phyloP scores from a whole-genome alignment of 2,797 vertebrate species.

The Oreochromis grahami region DNA sequence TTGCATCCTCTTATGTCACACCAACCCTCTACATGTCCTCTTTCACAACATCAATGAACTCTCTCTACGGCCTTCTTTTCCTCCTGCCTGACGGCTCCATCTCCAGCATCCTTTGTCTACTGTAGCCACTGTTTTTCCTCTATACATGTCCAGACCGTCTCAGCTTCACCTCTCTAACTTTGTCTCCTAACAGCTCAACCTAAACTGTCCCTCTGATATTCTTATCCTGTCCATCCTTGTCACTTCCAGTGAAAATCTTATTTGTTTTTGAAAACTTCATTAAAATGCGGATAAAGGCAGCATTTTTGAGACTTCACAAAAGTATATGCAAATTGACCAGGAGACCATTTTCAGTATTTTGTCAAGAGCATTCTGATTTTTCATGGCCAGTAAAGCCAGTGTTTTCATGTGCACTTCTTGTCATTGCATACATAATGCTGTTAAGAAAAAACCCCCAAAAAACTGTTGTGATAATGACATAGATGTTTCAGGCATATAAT shows the following conservation, averaged over 20 bases:
- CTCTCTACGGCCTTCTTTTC: not conserved
- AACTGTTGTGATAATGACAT: not conserved
- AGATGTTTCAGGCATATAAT: not conserved
- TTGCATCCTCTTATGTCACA: not conserved
- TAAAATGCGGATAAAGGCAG: not conserved
- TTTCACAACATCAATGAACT: not conserved
- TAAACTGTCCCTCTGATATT: not conserved
- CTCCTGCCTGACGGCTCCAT: not conserved
- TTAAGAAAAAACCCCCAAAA: not conserved
- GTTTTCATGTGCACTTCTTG: not conserved
- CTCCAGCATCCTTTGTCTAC: not conserved
- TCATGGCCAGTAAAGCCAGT: not conserved
- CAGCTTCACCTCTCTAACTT: not conserved
- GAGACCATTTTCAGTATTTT: not conserved
- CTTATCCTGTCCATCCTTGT: not conserved
- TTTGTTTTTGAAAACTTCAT: not conserved
- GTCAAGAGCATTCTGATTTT: not conserved
- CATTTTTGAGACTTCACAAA: not conserved
- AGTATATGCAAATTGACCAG: not conserved
- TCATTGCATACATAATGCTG: not conserved
- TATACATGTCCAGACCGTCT: not conserved
- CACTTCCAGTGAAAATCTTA: not conserved
- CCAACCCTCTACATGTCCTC: not conserved
- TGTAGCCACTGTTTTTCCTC: not conserved
- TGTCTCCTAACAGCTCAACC: not conserved